Conservation (phyloP, 2,113 vertebrate genomes). For the Taurulus bubalis region DNA sequence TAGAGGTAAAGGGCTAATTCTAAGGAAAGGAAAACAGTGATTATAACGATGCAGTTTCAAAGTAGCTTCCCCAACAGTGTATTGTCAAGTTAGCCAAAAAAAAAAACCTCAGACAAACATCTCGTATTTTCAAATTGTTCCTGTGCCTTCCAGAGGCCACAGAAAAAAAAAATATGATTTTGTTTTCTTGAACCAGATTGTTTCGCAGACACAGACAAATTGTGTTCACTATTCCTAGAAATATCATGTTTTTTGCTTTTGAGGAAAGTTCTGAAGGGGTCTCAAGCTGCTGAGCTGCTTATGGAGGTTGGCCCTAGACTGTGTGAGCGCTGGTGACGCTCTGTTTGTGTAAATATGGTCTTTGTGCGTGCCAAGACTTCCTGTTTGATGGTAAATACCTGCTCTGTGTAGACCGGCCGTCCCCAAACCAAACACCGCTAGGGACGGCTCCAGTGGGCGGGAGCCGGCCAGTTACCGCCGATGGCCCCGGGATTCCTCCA, state of each 20-base stretch:
- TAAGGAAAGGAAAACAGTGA: neutral
- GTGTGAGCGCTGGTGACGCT: conserved; percentile 17
- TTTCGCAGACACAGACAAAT: neutral
- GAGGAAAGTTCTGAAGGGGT: neutral
- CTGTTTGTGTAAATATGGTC: conserved; percentile 54
- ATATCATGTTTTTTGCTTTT: neutral
- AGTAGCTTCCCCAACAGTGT: too few species aligned
- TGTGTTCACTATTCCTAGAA: neutral
- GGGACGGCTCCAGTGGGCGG: conserved; percentile 25
- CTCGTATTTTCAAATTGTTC: neutral
- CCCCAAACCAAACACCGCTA: conserved; percentile 55
- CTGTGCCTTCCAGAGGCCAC: neutral
- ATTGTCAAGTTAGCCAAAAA: neutral
- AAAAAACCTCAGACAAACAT: neutral
- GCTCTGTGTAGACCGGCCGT: conserved; percentile 42
- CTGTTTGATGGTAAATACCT: conserved; percentile 67
- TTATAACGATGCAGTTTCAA: neutral
- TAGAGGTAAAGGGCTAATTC: neutral
- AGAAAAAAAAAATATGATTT: neutral
- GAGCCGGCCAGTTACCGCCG: neutral
- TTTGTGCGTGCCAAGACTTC: conserved; percentile 36
- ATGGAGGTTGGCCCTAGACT: conserved; percentile 5
- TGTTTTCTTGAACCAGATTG: neutral
- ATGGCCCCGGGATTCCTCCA: conserved; percentile 35
- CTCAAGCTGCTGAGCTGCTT: neutral